Conservation (phyloP, 2,888 invertebrate species). For the Pyralis farinalis region DNA sequence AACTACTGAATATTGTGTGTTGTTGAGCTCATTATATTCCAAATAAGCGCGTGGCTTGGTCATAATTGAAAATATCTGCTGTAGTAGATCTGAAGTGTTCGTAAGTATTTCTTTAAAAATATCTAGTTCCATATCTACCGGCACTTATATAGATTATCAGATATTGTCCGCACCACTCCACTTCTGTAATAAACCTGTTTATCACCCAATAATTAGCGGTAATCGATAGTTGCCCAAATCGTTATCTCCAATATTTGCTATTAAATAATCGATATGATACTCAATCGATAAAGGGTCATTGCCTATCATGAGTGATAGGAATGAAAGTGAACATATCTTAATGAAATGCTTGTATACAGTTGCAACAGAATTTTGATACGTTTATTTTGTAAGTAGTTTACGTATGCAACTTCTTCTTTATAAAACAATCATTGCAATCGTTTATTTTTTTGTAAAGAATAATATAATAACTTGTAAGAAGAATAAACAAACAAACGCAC, state of each 20-base stretch:
- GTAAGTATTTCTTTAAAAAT: neutral
- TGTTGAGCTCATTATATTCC: no score
- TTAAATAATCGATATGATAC: slow-evolving; percentile 75
- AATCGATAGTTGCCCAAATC: slow-evolving; percentile 66
- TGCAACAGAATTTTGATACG: no score
- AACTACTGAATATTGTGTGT: no score
- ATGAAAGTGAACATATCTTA: slow-evolving; percentile 12
- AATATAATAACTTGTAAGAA: no score
- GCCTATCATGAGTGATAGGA: slow-evolving; percentile 34
- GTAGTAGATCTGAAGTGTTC: neutral
- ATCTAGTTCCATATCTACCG: slow-evolving; percentile 20
- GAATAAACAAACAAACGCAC: no score
- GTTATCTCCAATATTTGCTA: slow-evolving; percentile 74
- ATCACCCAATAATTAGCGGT: slow-evolving; percentile 76
- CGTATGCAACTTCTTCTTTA: no score
- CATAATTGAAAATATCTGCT: neutral
- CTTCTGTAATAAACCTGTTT: slow-evolving; percentile 62
- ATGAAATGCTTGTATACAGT: slow-evolving; percentile 4
- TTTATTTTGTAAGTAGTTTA: no score
- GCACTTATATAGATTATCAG: slow-evolving; percentile 31
- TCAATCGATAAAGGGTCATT: slow-evolving; percentile 70
- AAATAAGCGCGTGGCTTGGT: neutral
- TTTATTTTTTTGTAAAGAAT: no score
- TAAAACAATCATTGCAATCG: no score
- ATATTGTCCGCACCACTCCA: slow-evolving; percentile 58